Evolutionary conservation across 2,113 vertebrate species (phyloP).

Genomic region (Corythornis madagascariensis): DNA sequence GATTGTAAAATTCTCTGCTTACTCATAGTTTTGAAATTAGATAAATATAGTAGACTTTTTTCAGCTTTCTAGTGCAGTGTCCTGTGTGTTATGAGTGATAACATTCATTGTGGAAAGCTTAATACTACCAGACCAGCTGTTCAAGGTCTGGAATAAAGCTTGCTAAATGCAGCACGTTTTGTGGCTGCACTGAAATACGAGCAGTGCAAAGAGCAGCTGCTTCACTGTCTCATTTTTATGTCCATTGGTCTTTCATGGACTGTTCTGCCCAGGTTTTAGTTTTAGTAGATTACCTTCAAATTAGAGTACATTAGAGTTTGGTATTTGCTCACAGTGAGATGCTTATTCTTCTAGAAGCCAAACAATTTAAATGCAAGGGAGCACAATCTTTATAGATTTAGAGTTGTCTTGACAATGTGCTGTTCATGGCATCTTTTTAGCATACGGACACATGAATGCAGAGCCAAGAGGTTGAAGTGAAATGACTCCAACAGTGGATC

Average conservation of each 20-base stretch:
- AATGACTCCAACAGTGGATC: neutral
- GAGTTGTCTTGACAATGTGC: neutral
- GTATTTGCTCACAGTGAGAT: neutral
- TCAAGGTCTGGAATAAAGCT: neutral
- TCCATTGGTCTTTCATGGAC: neutral
- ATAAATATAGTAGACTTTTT: neutral
- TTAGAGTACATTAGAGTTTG: slow-evolving; percentile 16
- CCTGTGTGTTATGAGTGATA: neutral
- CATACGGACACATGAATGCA: slow-evolving; percentile 5
- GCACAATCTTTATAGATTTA: neutral
- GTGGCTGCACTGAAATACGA: neutral
- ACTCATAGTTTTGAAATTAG: neutral
- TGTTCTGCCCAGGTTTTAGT: slow-evolving; percentile 25
- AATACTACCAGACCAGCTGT: neutral
- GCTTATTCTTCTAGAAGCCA: neutral
- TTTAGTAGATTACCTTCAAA: slow-evolving; percentile 44
- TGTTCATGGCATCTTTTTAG: slow-evolving; percentile 13
- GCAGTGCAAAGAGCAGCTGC: neutral
- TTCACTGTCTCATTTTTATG: slow-evolving; percentile 30
- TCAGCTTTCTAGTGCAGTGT: neutral
- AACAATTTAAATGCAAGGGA: slow-evolving; percentile 18
- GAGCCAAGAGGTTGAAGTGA: neutral
- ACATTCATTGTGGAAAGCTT: neutral
- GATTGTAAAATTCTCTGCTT: neutral
- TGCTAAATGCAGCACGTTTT: slow-evolving; percentile 21